Conservation (phyloP, 2,113 vertebrate species). For the Oceanites oceanicus region DNA sequence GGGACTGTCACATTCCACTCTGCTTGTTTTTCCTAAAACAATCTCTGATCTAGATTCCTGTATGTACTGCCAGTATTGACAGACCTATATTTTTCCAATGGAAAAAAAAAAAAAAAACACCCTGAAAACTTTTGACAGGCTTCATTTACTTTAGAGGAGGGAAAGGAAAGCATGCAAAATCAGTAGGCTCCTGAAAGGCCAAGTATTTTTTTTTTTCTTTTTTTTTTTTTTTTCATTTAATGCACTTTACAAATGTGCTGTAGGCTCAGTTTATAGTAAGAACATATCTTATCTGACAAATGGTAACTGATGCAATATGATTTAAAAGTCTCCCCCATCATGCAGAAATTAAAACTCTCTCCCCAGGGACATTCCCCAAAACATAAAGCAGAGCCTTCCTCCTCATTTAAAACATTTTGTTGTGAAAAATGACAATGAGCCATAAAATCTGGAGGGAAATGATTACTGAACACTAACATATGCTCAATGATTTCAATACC, state of each 20-base stretch:
- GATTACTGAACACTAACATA: slow-evolving; percentile 1
- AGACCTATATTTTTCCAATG: not conserved
- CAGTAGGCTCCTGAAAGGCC: not conserved
- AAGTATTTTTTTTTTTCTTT: no score
- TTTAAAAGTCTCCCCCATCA: not conserved
- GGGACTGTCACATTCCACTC: not conserved
- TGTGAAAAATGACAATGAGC: slow-evolving; percentile 37
- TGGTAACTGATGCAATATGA: not conserved
- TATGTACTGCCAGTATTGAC: not conserved
- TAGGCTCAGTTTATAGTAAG: not conserved
- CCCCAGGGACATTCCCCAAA: not conserved
- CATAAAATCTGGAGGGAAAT: slow-evolving; percentile 25
- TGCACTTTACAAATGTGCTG: not conserved
- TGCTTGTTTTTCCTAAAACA: not conserved
- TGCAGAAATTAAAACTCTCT: slow-evolving; percentile 13
- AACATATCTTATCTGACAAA: slow-evolving; percentile 1
- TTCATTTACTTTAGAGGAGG: not conserved
- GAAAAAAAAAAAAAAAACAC: not conserved
- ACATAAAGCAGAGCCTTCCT: slow-evolving; percentile 6
- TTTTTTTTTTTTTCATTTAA: not conserved
- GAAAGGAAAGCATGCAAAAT: not conserved
- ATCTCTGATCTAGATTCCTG: not conserved
- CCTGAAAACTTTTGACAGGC: not conserved
- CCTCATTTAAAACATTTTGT: slow-evolving; percentile 21
- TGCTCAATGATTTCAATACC: not conserved